Evolutionary conservation across 2,113 vertebrate species (phyloP).

Genomic region (Caretta caretta): DNA sequence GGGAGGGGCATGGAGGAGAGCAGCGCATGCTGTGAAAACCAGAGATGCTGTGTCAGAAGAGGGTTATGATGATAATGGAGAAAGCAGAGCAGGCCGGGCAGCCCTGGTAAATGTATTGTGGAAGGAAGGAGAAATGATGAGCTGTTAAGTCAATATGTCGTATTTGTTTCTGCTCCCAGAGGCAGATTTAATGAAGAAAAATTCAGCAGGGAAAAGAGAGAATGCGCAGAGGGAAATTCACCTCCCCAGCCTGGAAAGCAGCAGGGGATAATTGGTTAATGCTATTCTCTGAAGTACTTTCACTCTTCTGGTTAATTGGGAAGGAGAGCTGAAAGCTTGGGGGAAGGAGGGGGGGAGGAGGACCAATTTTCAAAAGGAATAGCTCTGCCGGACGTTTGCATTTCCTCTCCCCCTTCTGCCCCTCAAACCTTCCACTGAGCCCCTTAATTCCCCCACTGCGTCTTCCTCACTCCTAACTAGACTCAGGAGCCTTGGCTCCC

Average conservation of each 20-base stretch:
- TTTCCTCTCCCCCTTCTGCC: background rate
- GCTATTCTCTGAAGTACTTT: background rate
- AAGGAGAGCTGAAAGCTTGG: background rate
- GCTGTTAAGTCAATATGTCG: background rate
- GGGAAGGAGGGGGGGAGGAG: background rate
- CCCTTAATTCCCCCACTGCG: background rate
- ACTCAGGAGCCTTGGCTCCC: background rate
- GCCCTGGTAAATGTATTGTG: accelerated
- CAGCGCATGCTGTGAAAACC: accelerated
- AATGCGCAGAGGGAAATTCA: background rate
- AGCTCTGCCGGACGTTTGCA: background rate
- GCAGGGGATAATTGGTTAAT: accelerated
- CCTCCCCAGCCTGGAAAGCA: accelerated
- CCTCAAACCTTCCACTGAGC: background rate
- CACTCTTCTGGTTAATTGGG: background rate
- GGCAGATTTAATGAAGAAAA: background rate
- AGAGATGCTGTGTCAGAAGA: accelerated
- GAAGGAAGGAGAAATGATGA: background rate
- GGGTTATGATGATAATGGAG: background rate
- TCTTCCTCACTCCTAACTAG: background rate
- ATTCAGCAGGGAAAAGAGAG: background rate
- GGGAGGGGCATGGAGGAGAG: accelerated
- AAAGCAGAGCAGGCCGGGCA: accelerated
- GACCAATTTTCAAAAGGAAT: background rate
- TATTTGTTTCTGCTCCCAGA: background rate